Conservation (phyloP, 35 echinoderm and acorn worm species). For the Ophiothrix spiculata region DNA sequence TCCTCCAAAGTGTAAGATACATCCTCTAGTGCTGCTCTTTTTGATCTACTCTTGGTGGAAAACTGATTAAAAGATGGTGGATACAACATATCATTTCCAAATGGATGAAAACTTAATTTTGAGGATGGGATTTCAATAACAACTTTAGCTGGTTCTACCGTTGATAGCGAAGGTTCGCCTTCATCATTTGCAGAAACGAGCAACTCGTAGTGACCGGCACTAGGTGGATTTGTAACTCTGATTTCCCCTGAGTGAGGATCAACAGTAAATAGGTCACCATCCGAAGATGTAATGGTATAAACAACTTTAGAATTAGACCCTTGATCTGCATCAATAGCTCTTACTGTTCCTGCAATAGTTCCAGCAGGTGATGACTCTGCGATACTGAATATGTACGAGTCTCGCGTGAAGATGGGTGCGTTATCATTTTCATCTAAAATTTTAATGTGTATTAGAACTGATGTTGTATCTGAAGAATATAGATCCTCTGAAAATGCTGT, state of each 20-base stretch:
- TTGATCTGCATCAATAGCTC: slow-evolving; percentile 9
- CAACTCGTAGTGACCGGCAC: background rate
- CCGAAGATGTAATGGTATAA: background rate
- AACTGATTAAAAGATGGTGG: background rate
- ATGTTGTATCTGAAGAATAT: background rate
- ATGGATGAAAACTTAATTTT: background rate
- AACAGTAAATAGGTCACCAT: background rate
- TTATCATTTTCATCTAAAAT: background rate
- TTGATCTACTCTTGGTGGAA: background rate
- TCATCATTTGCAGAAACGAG: background rate
- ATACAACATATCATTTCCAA: slow-evolving; percentile 23
- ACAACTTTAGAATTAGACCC: background rate
- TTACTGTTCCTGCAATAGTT: slow-evolving; percentile 19
- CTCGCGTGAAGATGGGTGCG: slow-evolving; percentile 9
- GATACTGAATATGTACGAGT: background rate
- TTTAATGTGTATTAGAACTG: background rate
- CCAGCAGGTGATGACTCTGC: background rate
- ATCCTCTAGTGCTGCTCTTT: slow-evolving; percentile 11
- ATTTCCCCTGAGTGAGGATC: background rate
- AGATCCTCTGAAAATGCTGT: background rate
- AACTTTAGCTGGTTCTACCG: slow-evolving; percentile 6
- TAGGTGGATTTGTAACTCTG: background rate
- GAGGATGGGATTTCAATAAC: background rate
- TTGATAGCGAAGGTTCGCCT: background rate
- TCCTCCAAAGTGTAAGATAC: background rate